Conservation (phyloP, 2,797 vertebrate genomes). For the Pampus argenteus region DNA sequence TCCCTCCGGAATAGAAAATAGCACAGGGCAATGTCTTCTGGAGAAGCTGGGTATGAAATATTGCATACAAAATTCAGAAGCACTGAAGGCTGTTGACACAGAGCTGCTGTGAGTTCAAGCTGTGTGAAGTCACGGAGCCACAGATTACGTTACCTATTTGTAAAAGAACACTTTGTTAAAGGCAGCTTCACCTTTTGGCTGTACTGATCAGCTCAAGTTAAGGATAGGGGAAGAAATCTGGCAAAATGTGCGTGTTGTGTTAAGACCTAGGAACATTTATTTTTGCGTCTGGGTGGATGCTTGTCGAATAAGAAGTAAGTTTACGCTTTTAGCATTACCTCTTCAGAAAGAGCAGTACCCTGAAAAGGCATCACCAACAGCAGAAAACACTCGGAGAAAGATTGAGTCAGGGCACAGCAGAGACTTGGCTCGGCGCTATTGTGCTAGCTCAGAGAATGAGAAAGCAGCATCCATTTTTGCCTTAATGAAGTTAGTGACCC, state of each 20-base stretch:
- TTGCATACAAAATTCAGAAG: conserved; percentile 74
- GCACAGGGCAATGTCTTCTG: conserved; percentile 58
- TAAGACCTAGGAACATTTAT: background rate
- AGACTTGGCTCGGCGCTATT: conserved; percentile 75
- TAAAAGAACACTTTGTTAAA: conserved; percentile 81
- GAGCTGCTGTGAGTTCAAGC: conserved; percentile 74
- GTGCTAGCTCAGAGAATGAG: conserved; percentile 81
- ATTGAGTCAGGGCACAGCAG: conserved; percentile 70
- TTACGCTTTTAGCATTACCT: conserved; percentile 65
- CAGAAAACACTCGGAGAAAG: conserved; percentile 70
- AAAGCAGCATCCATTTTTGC: conserved; percentile 84
- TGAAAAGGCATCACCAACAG: conserved; percentile 69
- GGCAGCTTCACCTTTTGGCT: conserved; percentile 81
- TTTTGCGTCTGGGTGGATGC: conserved; percentile 26
- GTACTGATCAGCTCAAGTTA: conserved; percentile 72
- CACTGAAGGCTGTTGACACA: conserved; percentile 83
- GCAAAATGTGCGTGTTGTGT: conserved; percentile 10
- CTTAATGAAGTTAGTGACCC: conserved; percentile 91
- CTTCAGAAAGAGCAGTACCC: conserved; percentile 70
- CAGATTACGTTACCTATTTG: conserved; percentile 80
- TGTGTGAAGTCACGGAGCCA: conserved; percentile 70
- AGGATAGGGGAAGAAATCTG: conserved; percentile 12
- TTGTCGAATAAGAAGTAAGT: conserved; percentile 45
- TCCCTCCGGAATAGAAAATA: conserved; percentile 83
- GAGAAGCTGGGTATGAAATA: conserved; percentile 79